phyloP scores from a whole-genome alignment of 2,797 vertebrate genomes.

The Sparidentex hasta region DNA sequence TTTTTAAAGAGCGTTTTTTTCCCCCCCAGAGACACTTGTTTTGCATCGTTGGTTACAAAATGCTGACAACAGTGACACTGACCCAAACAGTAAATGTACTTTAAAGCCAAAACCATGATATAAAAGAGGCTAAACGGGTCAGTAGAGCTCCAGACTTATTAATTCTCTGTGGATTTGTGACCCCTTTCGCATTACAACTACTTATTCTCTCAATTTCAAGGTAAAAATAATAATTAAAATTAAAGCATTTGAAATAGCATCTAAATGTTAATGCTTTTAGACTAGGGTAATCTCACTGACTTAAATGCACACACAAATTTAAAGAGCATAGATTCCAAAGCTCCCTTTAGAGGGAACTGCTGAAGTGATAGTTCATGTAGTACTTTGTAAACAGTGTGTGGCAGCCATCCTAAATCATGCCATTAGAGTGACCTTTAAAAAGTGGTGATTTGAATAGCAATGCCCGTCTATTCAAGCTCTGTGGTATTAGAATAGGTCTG shows the following conservation, averaged over 20 bases:
- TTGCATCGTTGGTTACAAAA: not conserved
- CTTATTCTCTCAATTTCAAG: not conserved
- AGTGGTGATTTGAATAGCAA: slow-evolving; percentile 43
- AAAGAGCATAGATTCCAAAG: not conserved
- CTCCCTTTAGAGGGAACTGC: not conserved
- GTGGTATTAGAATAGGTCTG: not conserved
- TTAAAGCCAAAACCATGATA: not conserved
- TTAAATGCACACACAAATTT: not conserved
- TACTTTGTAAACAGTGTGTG: slow-evolving; percentile 6
- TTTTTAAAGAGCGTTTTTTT: no score
- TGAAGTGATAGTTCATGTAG: slow-evolving; percentile 1
- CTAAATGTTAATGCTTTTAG: not conserved
- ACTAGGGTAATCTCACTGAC: not conserved
- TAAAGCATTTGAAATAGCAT: not conserved
- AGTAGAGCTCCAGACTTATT: not conserved
- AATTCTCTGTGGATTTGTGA: not conserved
- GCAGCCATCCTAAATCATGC: slow-evolving; percentile 14
- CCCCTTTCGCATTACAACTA: not conserved
- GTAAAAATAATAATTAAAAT: not conserved
- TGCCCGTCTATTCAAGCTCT: slow-evolving; percentile 16
- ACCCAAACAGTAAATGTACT: not conserved
- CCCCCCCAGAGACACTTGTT: not conserved
- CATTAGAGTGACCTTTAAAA: slow-evolving; percentile 53
- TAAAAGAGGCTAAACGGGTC: not conserved
- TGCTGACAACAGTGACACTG: not conserved